These are phyloP conservation scores for Neosilurus hyrtlii DNA, from an alignment of 2,797 vertebrate species.

Conservation along the genomic window DNA sequence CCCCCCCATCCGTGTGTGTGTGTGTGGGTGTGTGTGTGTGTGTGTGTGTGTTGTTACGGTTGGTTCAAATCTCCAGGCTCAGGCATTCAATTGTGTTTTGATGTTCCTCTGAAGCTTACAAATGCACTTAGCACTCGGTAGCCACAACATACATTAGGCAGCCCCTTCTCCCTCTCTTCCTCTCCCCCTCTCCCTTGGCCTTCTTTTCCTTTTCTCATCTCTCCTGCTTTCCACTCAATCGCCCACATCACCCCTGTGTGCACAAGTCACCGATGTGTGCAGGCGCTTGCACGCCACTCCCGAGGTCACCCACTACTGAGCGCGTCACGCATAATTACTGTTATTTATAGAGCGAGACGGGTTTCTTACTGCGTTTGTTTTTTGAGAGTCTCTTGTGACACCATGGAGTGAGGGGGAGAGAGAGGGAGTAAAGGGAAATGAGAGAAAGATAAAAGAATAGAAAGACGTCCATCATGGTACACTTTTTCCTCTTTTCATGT, in stretches of 20 bases:
- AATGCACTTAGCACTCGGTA: conserved; percentile 87
- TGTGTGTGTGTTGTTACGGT: conserved; percentile 2
- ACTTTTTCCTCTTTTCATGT: conserved; percentile 13
- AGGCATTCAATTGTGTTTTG: conserved; percentile 89
- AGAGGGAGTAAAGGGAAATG: too few species aligned
- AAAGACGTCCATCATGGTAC: conserved; percentile 22
- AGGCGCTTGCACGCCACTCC: conserved; percentile 62
- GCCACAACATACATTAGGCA: conserved; percentile 90
- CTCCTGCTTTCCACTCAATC: conserved; percentile 72
- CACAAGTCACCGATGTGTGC: conserved; percentile 64
- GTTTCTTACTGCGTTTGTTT: conserved; percentile 53
- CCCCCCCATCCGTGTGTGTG: conserved; percentile 19
- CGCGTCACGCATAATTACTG: conserved; percentile 75
- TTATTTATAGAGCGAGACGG: conserved; percentile 69
- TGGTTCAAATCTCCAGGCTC: conserved; percentile 56
- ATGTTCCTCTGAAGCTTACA: conserved; percentile 86
- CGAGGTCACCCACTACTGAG: conserved; percentile 66
- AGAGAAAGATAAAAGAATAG: neutral
- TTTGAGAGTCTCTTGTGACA: conserved; percentile 32
- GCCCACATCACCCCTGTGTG: conserved; percentile 60
- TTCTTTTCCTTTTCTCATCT: conserved; percentile 46
- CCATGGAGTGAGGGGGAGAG: neutral
- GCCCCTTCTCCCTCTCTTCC: conserved; percentile 45
- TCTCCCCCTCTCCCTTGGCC: conserved; percentile 19
- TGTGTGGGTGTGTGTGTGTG: too few species aligned